Conservation (phyloP, 2,113 vertebrate species). For the Nipponia nippon region DNA sequence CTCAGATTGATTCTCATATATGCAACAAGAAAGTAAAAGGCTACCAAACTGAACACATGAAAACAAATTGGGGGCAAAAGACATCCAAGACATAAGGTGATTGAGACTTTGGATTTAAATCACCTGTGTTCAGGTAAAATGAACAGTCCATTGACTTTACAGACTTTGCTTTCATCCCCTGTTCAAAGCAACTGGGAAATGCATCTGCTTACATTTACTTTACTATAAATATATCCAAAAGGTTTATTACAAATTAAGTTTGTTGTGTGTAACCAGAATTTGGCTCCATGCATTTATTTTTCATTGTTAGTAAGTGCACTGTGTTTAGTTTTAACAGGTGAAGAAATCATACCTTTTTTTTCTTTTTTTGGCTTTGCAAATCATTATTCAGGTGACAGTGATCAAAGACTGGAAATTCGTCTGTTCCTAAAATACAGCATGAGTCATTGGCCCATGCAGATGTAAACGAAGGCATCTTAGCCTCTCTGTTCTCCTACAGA, state of each 20-base stretch:
- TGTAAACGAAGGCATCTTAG: background rate
- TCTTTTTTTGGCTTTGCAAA: background rate
- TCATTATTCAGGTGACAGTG: background rate
- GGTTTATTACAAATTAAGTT: background rate
- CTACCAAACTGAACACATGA: background rate
- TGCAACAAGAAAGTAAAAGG: background rate
- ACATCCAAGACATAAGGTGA: background rate
- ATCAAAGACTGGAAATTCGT: background rate
- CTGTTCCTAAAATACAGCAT: background rate
- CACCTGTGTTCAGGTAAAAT: background rate
- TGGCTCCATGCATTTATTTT: background rate
- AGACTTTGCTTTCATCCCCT: background rate
- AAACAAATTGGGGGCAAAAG: background rate
- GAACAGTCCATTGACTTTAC: background rate
- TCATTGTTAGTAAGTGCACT: background rate
- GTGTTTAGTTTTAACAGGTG: background rate
- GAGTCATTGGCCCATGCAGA: background rate
- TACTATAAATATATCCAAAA: background rate
- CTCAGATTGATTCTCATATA: background rate
- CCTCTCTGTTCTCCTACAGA: constrained; percentile 24
- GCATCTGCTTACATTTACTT: background rate
- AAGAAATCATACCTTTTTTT: background rate
- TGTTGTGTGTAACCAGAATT: background rate
- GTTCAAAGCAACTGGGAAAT: background rate
- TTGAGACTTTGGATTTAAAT: background rate